Evolutionary conservation across 2,113 vertebrate genomes (phyloP).

Genomic region (Melanotaenia duboulayi): DNA sequence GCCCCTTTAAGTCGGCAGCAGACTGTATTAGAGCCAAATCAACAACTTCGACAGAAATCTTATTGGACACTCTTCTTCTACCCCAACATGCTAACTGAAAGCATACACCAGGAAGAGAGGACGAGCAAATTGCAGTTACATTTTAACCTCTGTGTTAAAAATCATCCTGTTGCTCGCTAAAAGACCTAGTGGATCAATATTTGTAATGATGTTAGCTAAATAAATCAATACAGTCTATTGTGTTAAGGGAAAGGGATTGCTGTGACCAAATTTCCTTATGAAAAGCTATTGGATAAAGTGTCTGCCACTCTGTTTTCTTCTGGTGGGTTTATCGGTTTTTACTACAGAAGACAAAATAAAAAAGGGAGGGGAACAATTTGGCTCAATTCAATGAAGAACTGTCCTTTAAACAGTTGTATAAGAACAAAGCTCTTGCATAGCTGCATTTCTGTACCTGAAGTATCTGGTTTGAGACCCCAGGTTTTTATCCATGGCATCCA

Average conservation of each 20-base stretch:
- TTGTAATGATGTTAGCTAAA: neutral
- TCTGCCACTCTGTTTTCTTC: neutral
- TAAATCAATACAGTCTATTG: neutral
- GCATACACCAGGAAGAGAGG: no score
- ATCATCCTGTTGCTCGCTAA: no score
- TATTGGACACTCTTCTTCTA: no score
- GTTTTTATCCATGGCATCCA: constrained; percentile 99
- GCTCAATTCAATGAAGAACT: neutral
- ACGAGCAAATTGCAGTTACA: no score
- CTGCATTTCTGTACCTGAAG: constrained; percentile 87
- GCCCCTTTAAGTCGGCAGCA: no score
- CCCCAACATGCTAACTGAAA: no score
- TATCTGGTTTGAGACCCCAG: constrained; percentile 96
- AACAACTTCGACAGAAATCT: no score
- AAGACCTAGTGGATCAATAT: neutral
- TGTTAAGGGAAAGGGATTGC: no score
- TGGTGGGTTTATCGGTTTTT: constrained; percentile 7
- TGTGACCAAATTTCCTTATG: neutral
- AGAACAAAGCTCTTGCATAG: neutral
- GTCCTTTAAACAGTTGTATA: no score
- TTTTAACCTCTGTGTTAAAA: no score
- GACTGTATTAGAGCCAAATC: no score
- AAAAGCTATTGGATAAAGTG: neutral
- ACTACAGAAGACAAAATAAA: constrained; percentile 5
- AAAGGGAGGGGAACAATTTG: constrained; percentile 17